A percentile compares a stretch with the other conserved stretches of the same genome.
These are phyloP conservation scores for Aspidiotus rigidus DNA, from an alignment of 2,888 invertebrate species.

Conservation along the genomic window DNA sequence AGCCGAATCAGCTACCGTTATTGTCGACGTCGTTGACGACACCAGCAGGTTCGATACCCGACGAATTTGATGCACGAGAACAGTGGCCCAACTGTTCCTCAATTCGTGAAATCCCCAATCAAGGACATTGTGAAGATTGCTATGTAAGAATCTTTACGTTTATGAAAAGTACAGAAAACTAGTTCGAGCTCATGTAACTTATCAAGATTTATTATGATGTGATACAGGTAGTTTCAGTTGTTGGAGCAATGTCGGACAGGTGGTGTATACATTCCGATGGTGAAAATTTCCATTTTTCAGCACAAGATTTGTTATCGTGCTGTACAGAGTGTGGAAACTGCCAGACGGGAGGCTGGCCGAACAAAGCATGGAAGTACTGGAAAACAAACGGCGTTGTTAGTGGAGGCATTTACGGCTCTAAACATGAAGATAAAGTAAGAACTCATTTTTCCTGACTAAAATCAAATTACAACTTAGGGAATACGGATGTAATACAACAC, in stretches of 20 bases:
- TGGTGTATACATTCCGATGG: conserved; percentile 73
- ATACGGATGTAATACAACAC: too few relatives aligned
- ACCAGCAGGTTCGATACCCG: background rate
- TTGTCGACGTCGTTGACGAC: background rate
- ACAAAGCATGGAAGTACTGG: conserved; percentile 81
- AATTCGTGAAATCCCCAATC: conserved; percentile 71
- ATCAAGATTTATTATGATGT: too few relatives aligned
- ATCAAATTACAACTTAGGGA: too few relatives aligned
- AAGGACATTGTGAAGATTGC: conserved; percentile 85
- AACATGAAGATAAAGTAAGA: too few relatives aligned
- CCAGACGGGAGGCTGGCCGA: conserved; percentile 74
- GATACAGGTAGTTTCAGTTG: too few relatives aligned
- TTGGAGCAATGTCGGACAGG: conserved; percentile 83
- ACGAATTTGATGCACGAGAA: too few relatives aligned
- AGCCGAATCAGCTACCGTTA: conserved; percentile 39
- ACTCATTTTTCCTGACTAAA: too few relatives aligned
- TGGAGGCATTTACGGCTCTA: conserved; percentile 69
- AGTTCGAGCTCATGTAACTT: too few relatives aligned
- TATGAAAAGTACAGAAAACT: too few relatives aligned
- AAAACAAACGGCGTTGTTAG: conserved; percentile 74
- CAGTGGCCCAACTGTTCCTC: conserved; percentile 81
- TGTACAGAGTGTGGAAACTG: conserved; percentile 71
- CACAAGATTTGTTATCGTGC: conserved; percentile 76
- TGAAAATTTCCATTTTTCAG: conserved; percentile 65
- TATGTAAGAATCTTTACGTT: too few relatives aligned